A percentile compares a stretch with the other conserved stretches of the same genome.
Conservation (phyloP, 2,888 invertebrate species). For the Mesorhabditis sp. region DNA sequence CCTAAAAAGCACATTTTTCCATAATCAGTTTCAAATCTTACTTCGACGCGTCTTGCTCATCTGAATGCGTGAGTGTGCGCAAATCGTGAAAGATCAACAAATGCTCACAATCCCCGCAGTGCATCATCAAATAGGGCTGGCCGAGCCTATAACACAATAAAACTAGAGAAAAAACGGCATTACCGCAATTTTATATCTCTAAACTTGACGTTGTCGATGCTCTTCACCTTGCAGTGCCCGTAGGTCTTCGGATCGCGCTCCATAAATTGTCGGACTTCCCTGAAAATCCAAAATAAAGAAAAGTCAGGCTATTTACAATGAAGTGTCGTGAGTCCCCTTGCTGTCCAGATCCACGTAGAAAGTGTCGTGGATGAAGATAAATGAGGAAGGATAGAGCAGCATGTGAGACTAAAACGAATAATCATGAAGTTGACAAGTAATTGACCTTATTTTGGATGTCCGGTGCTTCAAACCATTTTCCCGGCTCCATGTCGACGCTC, state of each 20-base stretch:
- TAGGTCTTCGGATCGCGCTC: neutral
- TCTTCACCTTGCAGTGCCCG: neutral
- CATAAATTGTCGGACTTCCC: neutral
- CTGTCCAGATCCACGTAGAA: constrained; percentile 30
- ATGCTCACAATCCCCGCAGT: constrained; percentile 48
- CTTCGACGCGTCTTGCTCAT: constrained; percentile 27
- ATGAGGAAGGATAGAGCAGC: constrained; percentile 28
- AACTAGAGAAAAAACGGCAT: neutral
- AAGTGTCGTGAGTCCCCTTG: neutral
- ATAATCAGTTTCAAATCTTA: neutral
- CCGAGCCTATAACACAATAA: constrained; percentile 24
- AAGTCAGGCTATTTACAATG: neutral
- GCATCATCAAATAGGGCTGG: constrained; percentile 38
- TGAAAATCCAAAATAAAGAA: neutral
- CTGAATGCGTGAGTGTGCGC: constrained; percentile 40
- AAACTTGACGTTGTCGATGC: neutral
- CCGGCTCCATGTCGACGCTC: constrained; percentile 26
- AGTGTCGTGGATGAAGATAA: constrained; percentile 39
- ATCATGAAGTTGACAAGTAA: constrained; percentile 4
- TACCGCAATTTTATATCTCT: neutral
- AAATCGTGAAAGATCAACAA: constrained; percentile 50
- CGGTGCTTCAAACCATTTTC: constrained; percentile 24
- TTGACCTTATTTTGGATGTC: constrained; percentile 10
- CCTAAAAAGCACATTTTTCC: constrained; percentile 7
- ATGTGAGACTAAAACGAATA: constrained; percentile 9